Conservation (phyloP, 2,888 invertebrate species). For the Drosophila lutescens region DNA sequence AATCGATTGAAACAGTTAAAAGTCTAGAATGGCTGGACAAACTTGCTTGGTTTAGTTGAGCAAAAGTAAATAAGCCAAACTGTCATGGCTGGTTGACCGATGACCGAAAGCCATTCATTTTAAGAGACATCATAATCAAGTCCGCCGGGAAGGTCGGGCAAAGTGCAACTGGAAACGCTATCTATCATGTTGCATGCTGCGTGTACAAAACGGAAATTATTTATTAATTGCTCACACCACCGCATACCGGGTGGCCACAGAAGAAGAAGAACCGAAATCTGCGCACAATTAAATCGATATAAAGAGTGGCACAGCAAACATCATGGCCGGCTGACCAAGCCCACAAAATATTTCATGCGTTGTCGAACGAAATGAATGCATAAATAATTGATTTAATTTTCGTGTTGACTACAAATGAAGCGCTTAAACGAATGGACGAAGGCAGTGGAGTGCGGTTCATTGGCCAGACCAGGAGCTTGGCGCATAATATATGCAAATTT, state of each 20-base stretch:
- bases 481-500: slow-evolving; percentile 24
- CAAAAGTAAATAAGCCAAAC: slow-evolving; percentile 20
- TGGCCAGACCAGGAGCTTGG: slow-evolving; percentile 2
- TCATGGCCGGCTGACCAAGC: slow-evolving; percentile 15
- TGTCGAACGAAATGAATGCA: slow-evolving; percentile 57
- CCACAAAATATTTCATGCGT: slow-evolving; percentile 26
- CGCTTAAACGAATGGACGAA: slow-evolving; percentile 21
- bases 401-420: slow-evolving; percentile 42
- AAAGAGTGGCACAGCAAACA: slow-evolving; percentile 53
- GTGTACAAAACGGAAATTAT: slow-evolving; percentile 57
- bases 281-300: slow-evolving; percentile 64
- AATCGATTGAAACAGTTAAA: neutral
- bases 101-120: slow-evolving; percentile 55
- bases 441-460: slow-evolving; percentile 15
- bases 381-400: slow-evolving; percentile 69
- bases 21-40: neutral
- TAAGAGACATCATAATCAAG: slow-evolving; percentile 62
- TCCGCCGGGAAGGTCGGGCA: slow-evolving; percentile 32
- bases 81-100: slow-evolving; percentile 34
- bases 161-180: slow-evolving; percentile 22
- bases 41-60: neutral
- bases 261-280: slow-evolving; percentile 30
- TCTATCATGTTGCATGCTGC: slow-evolving; percentile 44
- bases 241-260: neutral
- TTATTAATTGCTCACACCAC: slow-evolving; percentile 68